Conservation (phyloP, 2,797 vertebrate species). For the Oophaga sylvatica region DNA sequence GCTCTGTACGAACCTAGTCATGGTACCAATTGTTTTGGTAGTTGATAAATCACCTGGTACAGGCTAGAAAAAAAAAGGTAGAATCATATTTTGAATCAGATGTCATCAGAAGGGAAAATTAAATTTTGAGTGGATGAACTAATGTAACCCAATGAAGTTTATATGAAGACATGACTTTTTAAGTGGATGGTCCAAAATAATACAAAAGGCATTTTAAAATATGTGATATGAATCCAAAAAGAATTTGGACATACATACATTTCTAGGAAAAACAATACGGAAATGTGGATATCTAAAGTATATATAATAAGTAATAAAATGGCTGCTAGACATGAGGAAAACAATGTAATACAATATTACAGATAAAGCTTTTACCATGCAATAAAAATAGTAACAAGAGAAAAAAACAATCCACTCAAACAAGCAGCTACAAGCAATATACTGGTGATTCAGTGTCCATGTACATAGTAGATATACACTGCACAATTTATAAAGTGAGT, state of each 20-base stretch:
- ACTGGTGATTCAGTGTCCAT: not conserved
- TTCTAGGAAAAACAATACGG: not conserved
- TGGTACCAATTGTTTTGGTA: not conserved
- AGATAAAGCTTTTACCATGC: not conserved
- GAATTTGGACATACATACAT: too few relatives aligned
- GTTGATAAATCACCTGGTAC: not conserved
- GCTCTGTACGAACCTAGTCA: not conserved
- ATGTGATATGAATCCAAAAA: too few relatives aligned
- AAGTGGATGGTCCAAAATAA: not conserved
- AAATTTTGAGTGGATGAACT: not conserved
- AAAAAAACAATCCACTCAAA: not conserved
- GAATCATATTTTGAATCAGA: not conserved
- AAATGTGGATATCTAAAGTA: not conserved
- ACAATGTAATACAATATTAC: not conserved
- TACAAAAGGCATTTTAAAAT: not conserved
- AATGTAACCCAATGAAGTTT: not conserved
- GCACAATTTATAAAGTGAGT: not conserved
- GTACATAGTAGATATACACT: constrained; percentile 22
- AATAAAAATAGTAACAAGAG: not conserved
- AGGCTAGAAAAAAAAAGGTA: not conserved
- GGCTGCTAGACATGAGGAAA: not conserved
- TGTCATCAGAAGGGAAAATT: not conserved
- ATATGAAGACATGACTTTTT: not conserved
- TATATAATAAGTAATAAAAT: not conserved
- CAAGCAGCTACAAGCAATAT: not conserved